phyloP scores from a whole-genome alignment of 2,888 invertebrate species.

The Boloria euphrosyne region DNA sequence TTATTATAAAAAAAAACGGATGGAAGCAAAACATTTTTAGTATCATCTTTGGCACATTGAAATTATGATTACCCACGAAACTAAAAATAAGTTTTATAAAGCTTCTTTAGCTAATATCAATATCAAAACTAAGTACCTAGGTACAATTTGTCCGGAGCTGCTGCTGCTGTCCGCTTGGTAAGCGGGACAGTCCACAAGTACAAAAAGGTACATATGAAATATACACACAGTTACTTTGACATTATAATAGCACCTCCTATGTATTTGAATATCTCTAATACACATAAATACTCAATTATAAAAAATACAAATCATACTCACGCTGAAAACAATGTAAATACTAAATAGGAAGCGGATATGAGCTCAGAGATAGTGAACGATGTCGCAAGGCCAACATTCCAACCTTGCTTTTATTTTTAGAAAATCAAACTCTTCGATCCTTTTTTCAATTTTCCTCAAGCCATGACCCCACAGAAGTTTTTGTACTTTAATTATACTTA shows the following conservation, averaged over 20 bases:
- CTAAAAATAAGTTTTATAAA: no score
- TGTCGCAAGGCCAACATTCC: conserved; percentile 46
- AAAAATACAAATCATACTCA: conserved; percentile 14
- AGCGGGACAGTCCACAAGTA: no score
- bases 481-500: neutral
- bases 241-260: neutral
- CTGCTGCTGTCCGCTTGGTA: no score
- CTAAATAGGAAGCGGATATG: conserved; percentile 54
- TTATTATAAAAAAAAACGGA: no score
- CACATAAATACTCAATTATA: neutral
- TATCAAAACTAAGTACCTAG: no score
- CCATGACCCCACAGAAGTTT: conserved; percentile 25
- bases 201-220: no score
- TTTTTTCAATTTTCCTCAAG: conserved; percentile 34
- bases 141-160: no score
- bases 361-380: conserved; percentile 47
- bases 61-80: no score
- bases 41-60: no score
- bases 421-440: conserved; percentile 41
- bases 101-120: no score
- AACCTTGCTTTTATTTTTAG: conserved; percentile 55
- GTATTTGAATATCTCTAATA: neutral
- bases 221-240: no score
- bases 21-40: no score
- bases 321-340: conserved; percentile 44